A percentile compares a stretch with the other conserved stretches of the same genome.
phyloP scores from a whole-genome alignment of 2,797 vertebrate species.

The Sebastes reedi region DNA sequence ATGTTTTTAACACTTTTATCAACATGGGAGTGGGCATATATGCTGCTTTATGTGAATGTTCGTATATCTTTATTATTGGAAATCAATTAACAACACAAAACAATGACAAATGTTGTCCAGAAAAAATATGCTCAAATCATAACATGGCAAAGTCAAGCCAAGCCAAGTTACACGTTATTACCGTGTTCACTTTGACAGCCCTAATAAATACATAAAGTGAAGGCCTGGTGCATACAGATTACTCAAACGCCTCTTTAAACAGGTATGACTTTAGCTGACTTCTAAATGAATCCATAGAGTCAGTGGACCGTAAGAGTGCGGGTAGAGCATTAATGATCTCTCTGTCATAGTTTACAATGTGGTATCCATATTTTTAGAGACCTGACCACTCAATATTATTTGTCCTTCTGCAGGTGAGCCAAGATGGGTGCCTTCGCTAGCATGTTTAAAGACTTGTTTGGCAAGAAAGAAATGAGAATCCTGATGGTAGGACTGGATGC shows the following conservation, averaged over 20 bases:
- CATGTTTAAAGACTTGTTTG: constrained; percentile 80
- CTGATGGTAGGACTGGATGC: constrained; percentile 89
- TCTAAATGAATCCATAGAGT: not conserved
- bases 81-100: too few relatives aligned
- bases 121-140: too few relatives aligned
- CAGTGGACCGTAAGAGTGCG: too few relatives aligned
- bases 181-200: too few relatives aligned
- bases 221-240: not conserved
- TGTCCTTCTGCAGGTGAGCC: constrained; percentile 58
- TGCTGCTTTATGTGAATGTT: too few relatives aligned
- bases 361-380: not conserved
- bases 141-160: too few relatives aligned
- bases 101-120: too few relatives aligned
- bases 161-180: too few relatives aligned
- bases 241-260: not conserved
- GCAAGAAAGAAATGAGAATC: constrained; percentile 90
- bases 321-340: not conserved
- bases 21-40: too few relatives aligned
- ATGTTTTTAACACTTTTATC: too few relatives aligned
- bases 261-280: not conserved
- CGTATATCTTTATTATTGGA: too few relatives aligned
- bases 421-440: constrained; percentile 82
- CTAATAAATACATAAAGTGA: not conserved
- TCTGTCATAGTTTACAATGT: not conserved
- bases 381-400: not conserved